phyloP scores from a whole-genome alignment of 2,797 vertebrate genomes.

The Amniataba percoides region DNA sequence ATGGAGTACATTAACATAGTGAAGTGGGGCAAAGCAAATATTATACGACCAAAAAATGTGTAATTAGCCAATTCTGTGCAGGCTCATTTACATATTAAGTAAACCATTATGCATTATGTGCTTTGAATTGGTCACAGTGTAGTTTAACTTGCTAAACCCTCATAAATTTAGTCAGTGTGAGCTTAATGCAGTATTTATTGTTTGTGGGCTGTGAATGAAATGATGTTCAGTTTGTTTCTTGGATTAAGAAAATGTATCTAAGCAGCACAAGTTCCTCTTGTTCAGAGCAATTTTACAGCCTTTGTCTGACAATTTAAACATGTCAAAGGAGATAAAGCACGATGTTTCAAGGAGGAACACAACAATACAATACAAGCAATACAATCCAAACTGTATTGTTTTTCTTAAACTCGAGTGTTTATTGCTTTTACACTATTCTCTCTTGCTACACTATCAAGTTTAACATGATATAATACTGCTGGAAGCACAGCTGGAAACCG shows the following conservation, averaged over 20 bases:
- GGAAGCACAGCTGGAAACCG: slow-evolving; percentile 36
- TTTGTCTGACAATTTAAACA: slow-evolving; percentile 17
- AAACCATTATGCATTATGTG: not conserved
- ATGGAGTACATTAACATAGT: slow-evolving; percentile 14
- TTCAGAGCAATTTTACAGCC: slow-evolving; percentile 8
- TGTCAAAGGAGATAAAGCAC: not conserved
- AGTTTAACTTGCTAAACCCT: not conserved
- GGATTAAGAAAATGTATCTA: not conserved
- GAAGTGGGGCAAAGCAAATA: slow-evolving; percentile 22
- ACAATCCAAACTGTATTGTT: slow-evolving; percentile 3
- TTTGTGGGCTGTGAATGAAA: slow-evolving; percentile 15
- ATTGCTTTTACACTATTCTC: not conserved
- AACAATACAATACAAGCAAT: not conserved
- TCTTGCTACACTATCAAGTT: not conserved
- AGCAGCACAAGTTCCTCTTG: not conserved
- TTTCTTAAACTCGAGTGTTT: slow-evolving; percentile 2
- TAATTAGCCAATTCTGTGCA: slow-evolving; percentile 4
- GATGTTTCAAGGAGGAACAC: not conserved
- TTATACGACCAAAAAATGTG: not conserved
- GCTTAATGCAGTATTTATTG: slow-evolving; percentile 14
- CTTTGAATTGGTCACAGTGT: slow-evolving; percentile 21
- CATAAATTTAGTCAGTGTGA: slow-evolving; percentile 11
- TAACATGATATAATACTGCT: slow-evolving; percentile 31
- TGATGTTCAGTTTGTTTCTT: not conserved
- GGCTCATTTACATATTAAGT: slow-evolving; percentile 4